These are phyloP conservation scores for Drosophila tsacasi DNA, from an alignment of 1,140 invertebrate genomes.

Conservation along the genomic window DNA sequence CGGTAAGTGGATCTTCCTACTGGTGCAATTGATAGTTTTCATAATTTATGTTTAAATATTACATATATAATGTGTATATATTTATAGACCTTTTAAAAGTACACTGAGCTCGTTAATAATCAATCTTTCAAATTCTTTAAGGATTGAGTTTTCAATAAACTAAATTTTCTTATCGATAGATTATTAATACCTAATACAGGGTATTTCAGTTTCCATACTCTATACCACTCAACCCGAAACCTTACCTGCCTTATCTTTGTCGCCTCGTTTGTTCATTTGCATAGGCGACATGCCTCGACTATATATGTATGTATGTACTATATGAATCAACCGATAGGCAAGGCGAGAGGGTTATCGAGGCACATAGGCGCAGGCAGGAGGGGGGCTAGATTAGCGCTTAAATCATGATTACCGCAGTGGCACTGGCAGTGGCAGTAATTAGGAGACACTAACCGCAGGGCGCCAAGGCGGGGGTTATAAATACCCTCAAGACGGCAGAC, in stretches of 20 bases:
- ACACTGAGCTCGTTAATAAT: too few species aligned
- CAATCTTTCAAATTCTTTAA: not conserved
- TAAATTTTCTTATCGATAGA: not conserved
- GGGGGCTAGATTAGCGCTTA: slow-evolving; percentile 64
- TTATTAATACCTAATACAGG: not conserved
- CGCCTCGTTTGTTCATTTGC: slow-evolving; percentile 20
- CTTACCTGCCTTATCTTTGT: slow-evolving; percentile 10
- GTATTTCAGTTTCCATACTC: not conserved
- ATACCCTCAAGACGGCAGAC: slow-evolving; percentile 61
- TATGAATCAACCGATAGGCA: slow-evolving; percentile 1
- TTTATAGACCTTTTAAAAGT: too few species aligned
- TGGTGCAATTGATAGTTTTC: too few species aligned
- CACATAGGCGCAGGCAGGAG: not conserved
- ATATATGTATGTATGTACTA: too few species aligned
- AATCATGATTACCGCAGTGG: slow-evolving; percentile 72
- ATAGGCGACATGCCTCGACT: slow-evolving; percentile 5
- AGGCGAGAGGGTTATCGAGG: slow-evolving; percentile 2
- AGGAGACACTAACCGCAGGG: slow-evolving; percentile 50
- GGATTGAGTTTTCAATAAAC: not conserved
- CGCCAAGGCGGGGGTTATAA: slow-evolving; percentile 38
- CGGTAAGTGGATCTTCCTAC: too few species aligned
- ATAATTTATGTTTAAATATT: too few species aligned
- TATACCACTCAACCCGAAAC: too few species aligned
- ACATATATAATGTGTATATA: too few species aligned
- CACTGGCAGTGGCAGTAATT: slow-evolving; percentile 65